Conservation (phyloP, 2,797 vertebrate genomes). For the Labeo calbasu region DNA sequence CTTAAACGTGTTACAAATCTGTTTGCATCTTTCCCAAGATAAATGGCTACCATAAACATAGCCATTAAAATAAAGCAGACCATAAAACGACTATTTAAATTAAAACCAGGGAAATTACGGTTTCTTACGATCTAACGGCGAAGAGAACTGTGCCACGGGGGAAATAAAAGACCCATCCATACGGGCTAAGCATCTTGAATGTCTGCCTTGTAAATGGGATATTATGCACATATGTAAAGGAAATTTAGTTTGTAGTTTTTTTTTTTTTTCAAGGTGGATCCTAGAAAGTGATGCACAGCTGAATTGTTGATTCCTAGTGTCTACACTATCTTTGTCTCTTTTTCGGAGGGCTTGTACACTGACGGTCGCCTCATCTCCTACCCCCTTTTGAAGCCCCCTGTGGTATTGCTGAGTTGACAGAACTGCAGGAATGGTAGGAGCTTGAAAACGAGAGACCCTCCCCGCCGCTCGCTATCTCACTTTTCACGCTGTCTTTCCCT, state of each 20-base stretch:
- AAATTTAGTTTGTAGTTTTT: neutral
- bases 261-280: neutral
- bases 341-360: constrained; percentile 53
- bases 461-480: constrained; percentile 27
- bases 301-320: constrained; percentile 20
- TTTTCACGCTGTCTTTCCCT: constrained; percentile 38
- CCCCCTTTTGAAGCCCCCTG: constrained; percentile 72
- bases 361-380: constrained; percentile 52
- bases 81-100: constrained; percentile 34
- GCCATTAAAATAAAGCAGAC: constrained; percentile 11
- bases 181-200: neutral
- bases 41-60: constrained; percentile 31
- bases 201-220: neutral
- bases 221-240: neutral
- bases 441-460: constrained; percentile 76
- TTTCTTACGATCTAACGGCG: neutral
- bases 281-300: neutral
- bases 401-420: constrained; percentile 82
- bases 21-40: constrained; percentile 3
- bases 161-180: neutral
- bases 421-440: constrained; percentile 77
- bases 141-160: neutral
- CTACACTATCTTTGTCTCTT: constrained; percentile 22
- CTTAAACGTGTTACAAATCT: neutral
- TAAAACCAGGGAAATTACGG: constrained; percentile 6